A percentile compares a stretch with the other conserved stretches of the same genome.
Evolutionary conservation across 2,113 vertebrate species (phyloP).

Genomic region (Ictalurus furcatus): DNA sequence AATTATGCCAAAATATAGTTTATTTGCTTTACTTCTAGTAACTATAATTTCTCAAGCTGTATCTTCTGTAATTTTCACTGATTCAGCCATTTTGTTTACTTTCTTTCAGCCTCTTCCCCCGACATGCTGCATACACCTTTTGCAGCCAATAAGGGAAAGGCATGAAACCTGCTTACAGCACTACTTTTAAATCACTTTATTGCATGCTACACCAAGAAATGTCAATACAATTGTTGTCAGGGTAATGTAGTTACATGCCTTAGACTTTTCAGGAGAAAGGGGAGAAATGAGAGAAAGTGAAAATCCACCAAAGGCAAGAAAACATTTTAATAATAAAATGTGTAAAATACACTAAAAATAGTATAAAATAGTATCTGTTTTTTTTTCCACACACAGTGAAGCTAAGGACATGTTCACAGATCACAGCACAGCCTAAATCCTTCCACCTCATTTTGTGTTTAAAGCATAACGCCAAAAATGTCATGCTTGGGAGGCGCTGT

Average conservation of each 20-base stretch:
- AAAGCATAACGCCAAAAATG: not conserved
- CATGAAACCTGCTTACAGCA: slow-evolving; percentile 71
- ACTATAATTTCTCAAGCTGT: slow-evolving; percentile 13
- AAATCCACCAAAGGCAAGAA: slow-evolving; percentile 28
- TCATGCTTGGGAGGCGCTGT: not conserved
- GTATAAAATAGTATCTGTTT: not conserved
- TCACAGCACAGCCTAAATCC: not conserved
- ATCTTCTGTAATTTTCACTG: slow-evolving; percentile 52
- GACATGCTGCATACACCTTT: slow-evolving; percentile 68
- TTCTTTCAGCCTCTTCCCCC: slow-evolving; percentile 54
- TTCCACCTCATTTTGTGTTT: not conserved
- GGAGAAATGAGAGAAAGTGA: slow-evolving; percentile 20
- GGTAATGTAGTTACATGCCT: slow-evolving; percentile 67
- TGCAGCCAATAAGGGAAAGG: slow-evolving; percentile 59
- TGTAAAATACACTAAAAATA: not conserved
- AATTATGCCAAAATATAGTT: not conserved
- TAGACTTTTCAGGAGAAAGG: slow-evolving; percentile 35
- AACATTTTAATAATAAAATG: not conserved
- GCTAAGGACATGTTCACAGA: not conserved
- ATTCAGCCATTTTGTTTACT: slow-evolving; percentile 65
- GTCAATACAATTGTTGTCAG: slow-evolving; percentile 73
- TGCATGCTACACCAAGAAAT: slow-evolving; percentile 60
- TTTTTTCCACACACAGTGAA: not conserved
- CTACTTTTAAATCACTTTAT: slow-evolving; percentile 74
- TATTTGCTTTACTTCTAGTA: slow-evolving; percentile 8